phyloP scores from a whole-genome alignment of 2,797 vertebrate species.

The Rhinella marina region DNA sequence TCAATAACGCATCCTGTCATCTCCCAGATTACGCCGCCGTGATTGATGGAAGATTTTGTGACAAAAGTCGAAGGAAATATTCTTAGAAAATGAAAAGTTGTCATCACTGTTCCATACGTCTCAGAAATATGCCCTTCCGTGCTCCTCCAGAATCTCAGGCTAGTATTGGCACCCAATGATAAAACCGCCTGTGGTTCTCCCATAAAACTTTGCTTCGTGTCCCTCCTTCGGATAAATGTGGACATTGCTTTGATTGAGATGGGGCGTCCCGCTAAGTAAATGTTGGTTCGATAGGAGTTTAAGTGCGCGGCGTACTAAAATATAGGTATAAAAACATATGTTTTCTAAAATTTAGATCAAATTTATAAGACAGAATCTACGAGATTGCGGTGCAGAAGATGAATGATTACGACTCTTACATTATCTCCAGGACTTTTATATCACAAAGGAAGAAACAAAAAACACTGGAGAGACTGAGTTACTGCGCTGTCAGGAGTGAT shows the following conservation, averaged over 20 bases:
- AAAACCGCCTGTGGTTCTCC: constrained; percentile 23
- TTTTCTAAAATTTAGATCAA: constrained; percentile 1
- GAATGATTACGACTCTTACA: constrained; percentile 2
- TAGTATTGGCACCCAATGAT: constrained; percentile 26
- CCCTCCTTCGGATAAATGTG: constrained; percentile 18
- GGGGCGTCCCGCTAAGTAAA: constrained; percentile 40
- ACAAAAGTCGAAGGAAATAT: constrained; percentile 1
- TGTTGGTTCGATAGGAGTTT: constrained; percentile 42
- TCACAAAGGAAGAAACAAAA: not conserved
- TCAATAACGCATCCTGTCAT: not conserved
- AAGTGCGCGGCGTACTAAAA: constrained; percentile 18
- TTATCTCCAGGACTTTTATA: constrained; percentile 47
- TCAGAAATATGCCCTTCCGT: constrained; percentile 29
- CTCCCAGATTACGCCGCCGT: not conserved
- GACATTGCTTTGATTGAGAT: constrained; percentile 45
- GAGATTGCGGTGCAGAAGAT: constrained; percentile 1
- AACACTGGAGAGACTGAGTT: constrained; percentile 13
- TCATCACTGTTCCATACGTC: not conserved
- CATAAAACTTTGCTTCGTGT: constrained; percentile 18
- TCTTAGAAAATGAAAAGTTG: constrained; percentile 25
- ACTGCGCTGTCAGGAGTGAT: constrained; percentile 47
- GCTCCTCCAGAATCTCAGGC: constrained; percentile 2
- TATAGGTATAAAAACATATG: constrained; percentile 27
- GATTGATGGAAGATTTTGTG: constrained; percentile 31
- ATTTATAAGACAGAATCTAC: constrained; percentile 31